A percentile compares a stretch with the other conserved stretches of the same genome.
Evolutionary conservation across 2,888 invertebrate species (phyloP).

Genomic region (Euzophera pinguis): DNA sequence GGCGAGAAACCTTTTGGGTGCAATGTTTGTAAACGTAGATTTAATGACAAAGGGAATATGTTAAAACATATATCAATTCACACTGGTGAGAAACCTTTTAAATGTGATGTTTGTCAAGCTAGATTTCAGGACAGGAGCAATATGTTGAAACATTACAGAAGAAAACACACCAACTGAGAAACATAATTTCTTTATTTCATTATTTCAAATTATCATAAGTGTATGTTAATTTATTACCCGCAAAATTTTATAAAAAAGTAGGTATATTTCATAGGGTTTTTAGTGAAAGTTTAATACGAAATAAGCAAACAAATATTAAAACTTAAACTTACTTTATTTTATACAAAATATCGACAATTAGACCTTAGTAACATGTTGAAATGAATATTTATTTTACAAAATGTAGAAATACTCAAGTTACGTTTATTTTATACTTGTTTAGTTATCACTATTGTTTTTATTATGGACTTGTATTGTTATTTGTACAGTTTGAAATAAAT

Average conservation of each 20-base stretch:
- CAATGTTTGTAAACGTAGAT: neutral
- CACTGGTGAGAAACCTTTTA: neutral
- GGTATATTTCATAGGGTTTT: too few relatives aligned
- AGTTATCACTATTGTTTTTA: too few relatives aligned
- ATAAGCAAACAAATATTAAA: neutral
- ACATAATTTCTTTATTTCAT: too few relatives aligned
- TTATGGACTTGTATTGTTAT: too few relatives aligned
- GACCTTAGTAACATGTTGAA: neutral
- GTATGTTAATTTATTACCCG: too few relatives aligned
- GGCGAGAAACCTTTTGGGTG: neutral
- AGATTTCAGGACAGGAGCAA: neutral
- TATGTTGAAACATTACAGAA: neutral
- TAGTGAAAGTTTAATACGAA: too few relatives aligned
- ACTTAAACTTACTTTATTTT: conserved; percentile 4
- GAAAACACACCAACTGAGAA: neutral
- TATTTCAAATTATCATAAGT: too few relatives aligned
- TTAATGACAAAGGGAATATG: neutral
- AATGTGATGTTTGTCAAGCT: neutral
- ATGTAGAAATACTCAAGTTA: conserved; percentile 2
- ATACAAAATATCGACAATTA: neutral
- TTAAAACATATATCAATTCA: neutral
- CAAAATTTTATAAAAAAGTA: too few relatives aligned
- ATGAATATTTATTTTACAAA: conserved; percentile 3
- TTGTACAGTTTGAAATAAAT: too few relatives aligned
- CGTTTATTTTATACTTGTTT: neutral